A percentile compares a stretch with the other conserved stretches of the same genome.
Evolutionary conservation across 2,797 vertebrate species (phyloP).

Genomic region (Semotilus atromaculatus): DNA sequence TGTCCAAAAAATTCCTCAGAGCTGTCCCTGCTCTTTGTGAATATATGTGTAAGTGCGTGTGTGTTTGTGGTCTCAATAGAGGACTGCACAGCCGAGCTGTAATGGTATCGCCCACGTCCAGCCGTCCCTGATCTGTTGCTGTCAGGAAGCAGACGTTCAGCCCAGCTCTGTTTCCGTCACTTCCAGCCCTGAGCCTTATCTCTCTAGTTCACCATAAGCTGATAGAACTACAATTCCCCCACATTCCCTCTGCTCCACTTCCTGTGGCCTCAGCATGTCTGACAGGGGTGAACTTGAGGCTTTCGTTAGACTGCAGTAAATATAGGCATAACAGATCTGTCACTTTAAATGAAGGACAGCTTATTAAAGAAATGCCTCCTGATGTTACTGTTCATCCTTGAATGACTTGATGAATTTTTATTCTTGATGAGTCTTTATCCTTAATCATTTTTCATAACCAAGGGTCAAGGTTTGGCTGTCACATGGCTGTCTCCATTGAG

Average conservation of each 20-base stretch:
- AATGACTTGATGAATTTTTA: background rate
- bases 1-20: constrained; percentile 74
- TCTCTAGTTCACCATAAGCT: constrained; percentile 65
- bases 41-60: constrained; percentile 56
- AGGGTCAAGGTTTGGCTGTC: constrained; percentile 14
- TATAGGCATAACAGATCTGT: constrained; percentile 13
- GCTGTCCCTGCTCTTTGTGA: constrained; percentile 77
- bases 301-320: constrained; percentile 23
- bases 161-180: constrained; percentile 60
- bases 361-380: constrained; percentile 31
- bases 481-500: background rate
- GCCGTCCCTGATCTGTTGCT: constrained; percentile 72
- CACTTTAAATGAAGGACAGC: constrained; percentile 35
- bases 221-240: constrained; percentile 88
- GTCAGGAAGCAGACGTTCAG: constrained; percentile 80
- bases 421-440: background rate
- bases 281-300: constrained; percentile 46
- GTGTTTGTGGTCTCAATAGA: constrained; percentile 32
- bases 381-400: constrained; percentile 22
- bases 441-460: background rate
- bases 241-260: constrained; percentile 86
- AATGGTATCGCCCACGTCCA: constrained; percentile 74
- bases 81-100: constrained; percentile 39
- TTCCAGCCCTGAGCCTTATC: constrained; percentile 72
- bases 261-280: constrained; percentile 83